Percentiles rank a stretch among this genome's conserved stretches.
Evolutionary conservation across 2,113 vertebrate species (phyloP).

Genomic region (Gadus chalcogrammus): DNA sequence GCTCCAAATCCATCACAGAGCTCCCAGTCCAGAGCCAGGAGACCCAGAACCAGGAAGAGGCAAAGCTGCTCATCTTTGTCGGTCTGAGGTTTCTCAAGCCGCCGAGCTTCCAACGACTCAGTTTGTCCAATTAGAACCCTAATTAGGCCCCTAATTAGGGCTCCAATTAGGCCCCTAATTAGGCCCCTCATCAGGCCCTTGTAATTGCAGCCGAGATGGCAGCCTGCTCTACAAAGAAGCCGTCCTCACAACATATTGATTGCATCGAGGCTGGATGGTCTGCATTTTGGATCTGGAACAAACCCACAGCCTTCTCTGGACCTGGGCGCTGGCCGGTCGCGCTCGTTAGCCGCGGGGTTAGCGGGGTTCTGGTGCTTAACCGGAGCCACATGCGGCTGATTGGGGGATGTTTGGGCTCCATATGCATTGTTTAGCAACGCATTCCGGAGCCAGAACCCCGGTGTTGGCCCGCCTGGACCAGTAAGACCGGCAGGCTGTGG

Average conservation of each 20-base stretch:
- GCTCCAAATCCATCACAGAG: too few species aligned
- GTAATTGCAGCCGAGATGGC: conserved; percentile 58
- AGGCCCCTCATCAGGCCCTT: conserved; percentile 57
- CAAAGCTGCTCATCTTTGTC: conserved; percentile 28
- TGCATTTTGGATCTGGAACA: conserved; percentile 51
- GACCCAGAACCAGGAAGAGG: too few species aligned
- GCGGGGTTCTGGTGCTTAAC: conserved; percentile 30
- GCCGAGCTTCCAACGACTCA: conserved; percentile 57
- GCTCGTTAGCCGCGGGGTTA: conserved; percentile 41
- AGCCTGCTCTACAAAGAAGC: conserved; percentile 57
- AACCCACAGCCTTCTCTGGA: conserved; percentile 24
- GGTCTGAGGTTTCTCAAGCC: conserved; percentile 52
- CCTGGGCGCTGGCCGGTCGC: conserved; percentile 29
- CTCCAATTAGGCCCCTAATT: too few species aligned
- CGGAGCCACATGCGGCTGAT: conserved; percentile 43
- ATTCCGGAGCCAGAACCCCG: too few species aligned
- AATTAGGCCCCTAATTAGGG: too few species aligned
- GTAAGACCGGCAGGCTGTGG: background rate
- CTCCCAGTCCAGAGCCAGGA: too few species aligned
- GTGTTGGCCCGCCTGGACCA: too few species aligned
- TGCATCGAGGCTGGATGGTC: conserved; percentile 47
- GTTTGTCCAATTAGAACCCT: conserved; percentile 70
- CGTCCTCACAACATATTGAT: conserved; percentile 61
- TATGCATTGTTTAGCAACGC: conserved; percentile 1
- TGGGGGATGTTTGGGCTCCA: conserved; percentile 40